Evolutionary conservation across 2,113 vertebrate species (phyloP).

Genomic region (Morone saxatilis): DNA sequence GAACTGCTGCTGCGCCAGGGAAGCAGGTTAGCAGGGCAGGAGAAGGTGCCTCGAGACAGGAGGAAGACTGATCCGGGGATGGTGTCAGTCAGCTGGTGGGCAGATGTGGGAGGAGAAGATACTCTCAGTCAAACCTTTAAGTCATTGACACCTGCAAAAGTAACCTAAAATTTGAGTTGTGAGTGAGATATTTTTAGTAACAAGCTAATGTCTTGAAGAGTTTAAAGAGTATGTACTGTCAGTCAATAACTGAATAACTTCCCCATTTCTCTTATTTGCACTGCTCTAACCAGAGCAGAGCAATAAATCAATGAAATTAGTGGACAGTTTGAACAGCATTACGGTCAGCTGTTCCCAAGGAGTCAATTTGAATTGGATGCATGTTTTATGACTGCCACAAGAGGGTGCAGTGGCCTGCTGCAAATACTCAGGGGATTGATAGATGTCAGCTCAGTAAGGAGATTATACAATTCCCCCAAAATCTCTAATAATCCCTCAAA

Average conservation of each 20-base stretch:
- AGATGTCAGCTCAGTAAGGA: not conserved
- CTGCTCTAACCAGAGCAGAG: not conserved
- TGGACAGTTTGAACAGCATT: not conserved
- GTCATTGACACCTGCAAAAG: not conserved
- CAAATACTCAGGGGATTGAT: not conserved
- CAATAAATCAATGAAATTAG: not conserved
- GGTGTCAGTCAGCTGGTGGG: conserved; percentile 64
- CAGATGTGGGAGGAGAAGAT: not conserved
- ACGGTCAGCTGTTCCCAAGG: not conserved
- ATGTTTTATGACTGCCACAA: conserved; percentile 20
- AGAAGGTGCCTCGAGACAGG: conserved; percentile 87
- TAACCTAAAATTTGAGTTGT: not conserved
- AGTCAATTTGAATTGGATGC: not conserved
- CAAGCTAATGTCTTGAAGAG: not conserved
- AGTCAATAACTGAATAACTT: not conserved
- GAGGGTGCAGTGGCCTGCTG: conserved; percentile 7
- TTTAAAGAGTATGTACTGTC: not conserved
- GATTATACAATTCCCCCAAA: not conserved
- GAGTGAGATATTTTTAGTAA: too few species aligned
- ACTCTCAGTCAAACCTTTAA: not conserved
- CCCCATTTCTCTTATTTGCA: not conserved
- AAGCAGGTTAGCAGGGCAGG: conserved; percentile 86
- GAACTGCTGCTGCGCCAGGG: conserved; percentile 88
- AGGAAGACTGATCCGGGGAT: conserved; percentile 80
- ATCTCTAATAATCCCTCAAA: not conserved